These are phyloP conservation scores for Micronycteris hirsuta DNA, from an alignment of 2,113 vertebrate genomes.

Conservation along the genomic window DNA sequence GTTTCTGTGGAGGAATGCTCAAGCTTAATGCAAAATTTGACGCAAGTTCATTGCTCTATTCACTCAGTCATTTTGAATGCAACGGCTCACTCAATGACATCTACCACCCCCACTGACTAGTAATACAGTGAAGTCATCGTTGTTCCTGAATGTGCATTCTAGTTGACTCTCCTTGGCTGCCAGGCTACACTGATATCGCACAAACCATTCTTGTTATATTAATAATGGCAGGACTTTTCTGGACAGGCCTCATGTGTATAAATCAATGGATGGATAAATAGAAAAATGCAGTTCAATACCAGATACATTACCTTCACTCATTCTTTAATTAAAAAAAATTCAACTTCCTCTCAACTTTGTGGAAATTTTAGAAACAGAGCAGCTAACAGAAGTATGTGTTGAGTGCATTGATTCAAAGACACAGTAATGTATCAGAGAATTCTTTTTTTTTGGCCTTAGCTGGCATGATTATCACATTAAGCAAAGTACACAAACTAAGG, in stretches of 20 bases:
- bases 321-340: background rate
- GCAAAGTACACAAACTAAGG: background rate
- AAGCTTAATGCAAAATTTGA: too few species aligned
- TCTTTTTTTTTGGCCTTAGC: background rate
- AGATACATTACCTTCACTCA: background rate
- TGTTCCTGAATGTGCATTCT: too few species aligned
- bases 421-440: background rate
- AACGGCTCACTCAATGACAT: too few species aligned
- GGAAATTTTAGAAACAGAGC: background rate
- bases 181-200: too few species aligned
- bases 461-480: background rate
- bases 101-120: too few species aligned
- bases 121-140: too few species aligned
- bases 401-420: background rate
- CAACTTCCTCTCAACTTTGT: background rate
- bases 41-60: too few species aligned
- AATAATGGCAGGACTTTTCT: too few species aligned
- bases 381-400: background rate
- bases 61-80: too few species aligned
- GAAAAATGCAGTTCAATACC: background rate
- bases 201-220: too few species aligned
- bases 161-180: too few species aligned
- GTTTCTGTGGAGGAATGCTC: too few species aligned
- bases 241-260: background rate
- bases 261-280: background rate